Evolutionary conservation across 2,797 vertebrate genomes (phyloP).

Genomic region (Chloroceryle inda): DNA sequence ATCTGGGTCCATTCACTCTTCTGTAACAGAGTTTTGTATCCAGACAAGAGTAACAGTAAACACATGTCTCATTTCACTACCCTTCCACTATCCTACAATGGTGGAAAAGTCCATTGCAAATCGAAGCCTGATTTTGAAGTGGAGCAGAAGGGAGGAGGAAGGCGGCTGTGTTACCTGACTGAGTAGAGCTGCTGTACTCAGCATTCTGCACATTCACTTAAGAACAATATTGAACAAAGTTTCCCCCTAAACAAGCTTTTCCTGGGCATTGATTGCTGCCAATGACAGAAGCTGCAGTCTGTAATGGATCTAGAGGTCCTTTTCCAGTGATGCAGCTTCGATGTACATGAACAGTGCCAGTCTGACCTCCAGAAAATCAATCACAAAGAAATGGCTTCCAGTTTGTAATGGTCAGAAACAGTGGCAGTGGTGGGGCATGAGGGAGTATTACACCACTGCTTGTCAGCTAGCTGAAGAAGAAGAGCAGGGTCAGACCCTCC

Average conservation of each 20-base stretch:
- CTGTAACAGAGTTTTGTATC: not conserved
- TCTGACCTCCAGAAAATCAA: slow-evolving; percentile 28
- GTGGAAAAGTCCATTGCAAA: not conserved
- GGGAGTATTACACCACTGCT: not conserved
- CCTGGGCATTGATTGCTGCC: not conserved
- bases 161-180: not conserved
- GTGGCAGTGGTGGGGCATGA: not conserved
- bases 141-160: not conserved
- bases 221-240: not conserved
- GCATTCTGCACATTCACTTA: not conserved
- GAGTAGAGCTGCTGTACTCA: not conserved
- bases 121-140: not conserved
- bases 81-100: not conserved
- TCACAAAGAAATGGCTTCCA: not conserved
- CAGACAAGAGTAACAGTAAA: not conserved
- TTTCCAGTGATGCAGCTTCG: slow-evolving; percentile 7
- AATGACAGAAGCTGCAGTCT: slow-evolving; percentile 6
- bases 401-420: not conserved
- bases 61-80: not conserved
- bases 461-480: not conserved
- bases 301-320: slow-evolving; percentile 4
- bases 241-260: not conserved
- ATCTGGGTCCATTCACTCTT: not conserved
- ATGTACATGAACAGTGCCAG: slow-evolving; percentile 9
- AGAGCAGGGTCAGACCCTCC: not conserved